Evolutionary conservation across 2,113 vertebrate genomes (phyloP).

Genomic region (Progne subis): DNA sequence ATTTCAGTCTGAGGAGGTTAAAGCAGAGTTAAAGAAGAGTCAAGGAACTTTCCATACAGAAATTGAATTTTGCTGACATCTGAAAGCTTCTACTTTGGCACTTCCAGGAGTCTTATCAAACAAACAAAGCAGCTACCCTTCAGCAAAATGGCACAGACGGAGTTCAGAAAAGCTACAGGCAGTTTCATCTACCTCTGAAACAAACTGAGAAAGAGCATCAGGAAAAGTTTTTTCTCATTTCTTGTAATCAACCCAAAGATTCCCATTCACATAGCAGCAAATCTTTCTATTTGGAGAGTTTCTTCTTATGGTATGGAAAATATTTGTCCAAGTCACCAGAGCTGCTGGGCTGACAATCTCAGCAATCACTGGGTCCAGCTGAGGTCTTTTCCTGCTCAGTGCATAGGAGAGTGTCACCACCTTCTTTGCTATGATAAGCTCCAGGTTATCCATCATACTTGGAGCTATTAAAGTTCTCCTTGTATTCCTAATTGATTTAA

Average conservation of each 20-base stretch:
- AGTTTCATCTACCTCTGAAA: not conserved
- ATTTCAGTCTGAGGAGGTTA: not conserved
- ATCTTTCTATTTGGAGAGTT: not conserved
- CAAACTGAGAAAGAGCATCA: not conserved
- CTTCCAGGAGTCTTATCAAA: not conserved
- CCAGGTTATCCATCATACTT: not conserved
- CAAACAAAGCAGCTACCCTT: not conserved
- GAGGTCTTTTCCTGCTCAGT: not conserved
- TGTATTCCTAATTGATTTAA: not conserved
- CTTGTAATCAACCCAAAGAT: not conserved
- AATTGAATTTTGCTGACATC: not conserved
- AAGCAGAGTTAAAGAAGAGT: not conserved
- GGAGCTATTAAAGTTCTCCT: not conserved
- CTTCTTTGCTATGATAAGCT: not conserved
- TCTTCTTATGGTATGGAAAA: not conserved
- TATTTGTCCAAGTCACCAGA: not conserved
- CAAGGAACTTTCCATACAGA: not conserved
- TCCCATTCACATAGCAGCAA: not conserved
- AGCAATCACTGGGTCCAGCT: not conserved
- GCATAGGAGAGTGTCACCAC: not conserved
- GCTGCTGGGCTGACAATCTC: not conserved
- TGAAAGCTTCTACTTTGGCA: not conserved
- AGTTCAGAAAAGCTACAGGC: not conserved
- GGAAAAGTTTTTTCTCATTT: not conserved
- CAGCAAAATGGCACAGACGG: not conserved